These are phyloP conservation scores for Cryptus armator DNA, from an alignment of 2,888 invertebrate species.

Conservation along the genomic window DNA sequence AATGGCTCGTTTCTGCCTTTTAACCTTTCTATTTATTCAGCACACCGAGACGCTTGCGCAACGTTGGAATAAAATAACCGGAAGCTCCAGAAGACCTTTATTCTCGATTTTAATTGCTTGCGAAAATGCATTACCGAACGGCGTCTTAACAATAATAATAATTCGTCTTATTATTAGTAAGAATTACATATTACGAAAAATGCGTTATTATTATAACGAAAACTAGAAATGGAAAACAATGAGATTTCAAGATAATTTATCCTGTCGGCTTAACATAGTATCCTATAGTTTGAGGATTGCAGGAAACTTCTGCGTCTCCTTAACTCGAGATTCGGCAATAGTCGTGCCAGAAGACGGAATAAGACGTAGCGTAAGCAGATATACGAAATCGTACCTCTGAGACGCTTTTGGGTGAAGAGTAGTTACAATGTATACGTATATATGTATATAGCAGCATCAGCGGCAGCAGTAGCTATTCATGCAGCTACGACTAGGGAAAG, in stretches of 20 bases:
- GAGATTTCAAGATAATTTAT: background rate
- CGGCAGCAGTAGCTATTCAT: background rate
- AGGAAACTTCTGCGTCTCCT: background rate
- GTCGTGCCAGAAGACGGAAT: background rate
- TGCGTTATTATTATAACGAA: background rate
- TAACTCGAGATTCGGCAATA: background rate
- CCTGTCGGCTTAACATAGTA: background rate
- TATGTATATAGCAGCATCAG: too few species aligned
- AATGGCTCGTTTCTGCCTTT: too few species aligned
- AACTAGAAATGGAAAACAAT: background rate
- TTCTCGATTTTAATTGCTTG: too few species aligned
- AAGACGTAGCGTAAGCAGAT: background rate
- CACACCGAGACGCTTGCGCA: too few species aligned
- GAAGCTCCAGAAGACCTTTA: too few species aligned
- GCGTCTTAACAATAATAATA: too few species aligned
- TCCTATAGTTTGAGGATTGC: background rate
- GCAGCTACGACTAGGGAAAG: constrained; percentile 13
- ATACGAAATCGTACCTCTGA: background rate
- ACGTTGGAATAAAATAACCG: too few species aligned
- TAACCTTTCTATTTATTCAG: too few species aligned
- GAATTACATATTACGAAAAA: too few species aligned
- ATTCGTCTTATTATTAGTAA: too few species aligned
- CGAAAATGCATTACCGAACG: too few species aligned
- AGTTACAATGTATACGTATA: constrained; percentile 2
- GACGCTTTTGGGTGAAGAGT: background rate